A percentile compares a stretch with the other conserved stretches of the same genome.
Conservation (phyloP, 2,113 vertebrate species). For the Tyto alba region DNA sequence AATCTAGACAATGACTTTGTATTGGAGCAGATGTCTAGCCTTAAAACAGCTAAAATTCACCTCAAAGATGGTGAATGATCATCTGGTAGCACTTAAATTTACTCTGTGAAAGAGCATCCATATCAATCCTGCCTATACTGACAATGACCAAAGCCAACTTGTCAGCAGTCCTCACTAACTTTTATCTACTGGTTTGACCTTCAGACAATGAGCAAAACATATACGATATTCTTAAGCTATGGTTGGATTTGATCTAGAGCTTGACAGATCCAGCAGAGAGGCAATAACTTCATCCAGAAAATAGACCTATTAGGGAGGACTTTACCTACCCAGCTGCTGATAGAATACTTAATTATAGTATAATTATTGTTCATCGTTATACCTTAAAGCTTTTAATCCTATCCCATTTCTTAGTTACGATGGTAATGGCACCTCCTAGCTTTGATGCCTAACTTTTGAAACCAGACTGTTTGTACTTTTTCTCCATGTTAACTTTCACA, state of each 20-base stretch:
- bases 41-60: neutral
- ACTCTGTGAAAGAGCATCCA: neutral
- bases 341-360: neutral
- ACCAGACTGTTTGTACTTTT: neutral
- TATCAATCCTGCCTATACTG: neutral
- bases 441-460: neutral
- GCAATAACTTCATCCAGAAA: neutral
- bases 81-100: neutral
- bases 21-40: neutral
- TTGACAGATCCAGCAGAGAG: neutral
- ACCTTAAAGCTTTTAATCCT: neutral
- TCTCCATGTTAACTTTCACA: neutral
- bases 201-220: neutral
- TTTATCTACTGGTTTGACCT: neutral
- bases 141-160: neutral
- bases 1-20: neutral
- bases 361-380: neutral
- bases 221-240: rapidly evolving
- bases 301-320: neutral
- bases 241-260: neutral
- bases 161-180: neutral
- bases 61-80: neutral
- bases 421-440: neutral
- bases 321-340: neutral
- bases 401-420: neutral